phyloP scores from a whole-genome alignment of 1,140 invertebrate species.

The Drosophila bocqueti region DNA sequence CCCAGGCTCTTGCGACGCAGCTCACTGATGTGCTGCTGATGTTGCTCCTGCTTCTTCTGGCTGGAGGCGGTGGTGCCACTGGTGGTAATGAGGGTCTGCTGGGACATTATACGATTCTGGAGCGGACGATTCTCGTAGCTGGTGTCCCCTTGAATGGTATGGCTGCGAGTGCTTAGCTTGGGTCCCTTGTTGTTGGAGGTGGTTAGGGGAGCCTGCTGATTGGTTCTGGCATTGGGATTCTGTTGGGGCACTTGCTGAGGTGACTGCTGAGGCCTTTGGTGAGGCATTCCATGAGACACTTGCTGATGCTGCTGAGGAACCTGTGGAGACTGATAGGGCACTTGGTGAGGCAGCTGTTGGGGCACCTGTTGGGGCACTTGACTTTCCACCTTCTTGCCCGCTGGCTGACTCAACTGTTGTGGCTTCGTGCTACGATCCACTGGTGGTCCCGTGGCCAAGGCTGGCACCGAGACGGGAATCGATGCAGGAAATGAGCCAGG shows the following conservation, averaged over 20 bases:
- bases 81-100: conserved; percentile 45
- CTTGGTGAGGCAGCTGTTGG: background rate
- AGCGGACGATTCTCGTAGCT: conserved; percentile 37
- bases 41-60: conserved; percentile 29
- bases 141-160: conserved; percentile 52
- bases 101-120: conserved; percentile 61
- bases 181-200: conserved; percentile 17
- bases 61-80: background rate
- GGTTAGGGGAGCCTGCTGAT: background rate
- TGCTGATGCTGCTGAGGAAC: background rate
- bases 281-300: background rate
- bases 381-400: conserved; percentile 7
- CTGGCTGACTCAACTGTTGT: conserved; percentile 22
- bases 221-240: background rate
- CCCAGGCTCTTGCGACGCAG: conserved; percentile 75
- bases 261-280: background rate
- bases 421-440: conserved; percentile 59
- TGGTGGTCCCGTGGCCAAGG: conserved; percentile 23
- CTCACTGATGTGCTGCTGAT: conserved; percentile 45
- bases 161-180: conserved; percentile 51
- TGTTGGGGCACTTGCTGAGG: conserved; percentile 3
- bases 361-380: background rate
- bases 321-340: background rate
- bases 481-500: too few relatives aligned
- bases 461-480: background rate